These are phyloP conservation scores for Nephotettix cincticeps DNA, from an alignment of 1,140 invertebrate genomes.

Conservation along the genomic window DNA sequence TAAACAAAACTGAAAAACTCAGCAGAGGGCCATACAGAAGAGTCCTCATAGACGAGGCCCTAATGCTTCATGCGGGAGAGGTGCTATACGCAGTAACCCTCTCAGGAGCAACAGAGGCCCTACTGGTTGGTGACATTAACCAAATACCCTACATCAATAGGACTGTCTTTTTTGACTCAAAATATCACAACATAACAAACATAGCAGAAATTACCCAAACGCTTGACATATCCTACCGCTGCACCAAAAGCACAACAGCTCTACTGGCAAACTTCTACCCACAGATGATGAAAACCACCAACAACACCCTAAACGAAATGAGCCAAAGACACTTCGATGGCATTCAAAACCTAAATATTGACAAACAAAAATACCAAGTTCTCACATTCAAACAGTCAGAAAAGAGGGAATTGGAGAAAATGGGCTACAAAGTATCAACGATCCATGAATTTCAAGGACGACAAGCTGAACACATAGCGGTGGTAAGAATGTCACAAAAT, in stretches of 20 bases:
- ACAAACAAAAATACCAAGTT: background rate
- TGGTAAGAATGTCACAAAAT: background rate
- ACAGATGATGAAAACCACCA: background rate
- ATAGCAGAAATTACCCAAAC: background rate
- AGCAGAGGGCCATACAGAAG: background rate
- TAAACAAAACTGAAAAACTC: background rate
- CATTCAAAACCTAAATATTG: background rate
- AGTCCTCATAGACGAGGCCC: background rate
- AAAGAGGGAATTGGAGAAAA: background rate
- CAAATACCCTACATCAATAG: constrained; percentile 1
- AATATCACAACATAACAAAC: background rate
- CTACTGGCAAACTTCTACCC: background rate
- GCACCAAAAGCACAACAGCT: background rate
- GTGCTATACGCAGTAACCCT: background rate
- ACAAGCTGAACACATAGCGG: background rate
- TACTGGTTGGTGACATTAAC: constrained; percentile 5
- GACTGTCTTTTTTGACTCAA: background rate
- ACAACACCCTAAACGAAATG: background rate
- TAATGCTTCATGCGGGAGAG: background rate
- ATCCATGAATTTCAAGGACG: background rate
- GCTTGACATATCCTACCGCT: background rate
- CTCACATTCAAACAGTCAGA: background rate
- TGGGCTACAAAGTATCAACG: background rate
- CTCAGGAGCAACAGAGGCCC: background rate
- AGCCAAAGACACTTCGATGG: background rate